Conservation (phyloP, 2,113 vertebrate species). For the Eublepharis macularius region DNA sequence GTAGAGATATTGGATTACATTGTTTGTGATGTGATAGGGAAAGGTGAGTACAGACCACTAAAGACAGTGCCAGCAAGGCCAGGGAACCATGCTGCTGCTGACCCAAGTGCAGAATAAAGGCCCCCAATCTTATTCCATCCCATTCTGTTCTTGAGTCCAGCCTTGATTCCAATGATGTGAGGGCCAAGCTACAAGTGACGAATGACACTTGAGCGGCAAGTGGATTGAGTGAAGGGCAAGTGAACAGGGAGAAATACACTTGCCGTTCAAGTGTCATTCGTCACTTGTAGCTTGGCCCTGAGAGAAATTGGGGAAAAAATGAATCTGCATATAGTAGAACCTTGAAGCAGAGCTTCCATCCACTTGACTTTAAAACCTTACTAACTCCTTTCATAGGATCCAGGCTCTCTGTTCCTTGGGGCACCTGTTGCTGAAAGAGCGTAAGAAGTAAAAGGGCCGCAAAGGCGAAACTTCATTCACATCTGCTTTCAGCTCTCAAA, state of each 20-base stretch:
- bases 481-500: neutral
- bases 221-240: no score
- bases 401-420: neutral
- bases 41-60: neutral
- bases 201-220: no score
- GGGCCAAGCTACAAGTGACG: neutral
- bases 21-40: neutral
- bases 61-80: neutral
- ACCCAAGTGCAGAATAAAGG: neutral
- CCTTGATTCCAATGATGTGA: neutral
- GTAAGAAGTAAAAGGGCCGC: constrained; percentile 4
- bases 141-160: neutral
- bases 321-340: neutral
- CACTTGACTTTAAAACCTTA: neutral
- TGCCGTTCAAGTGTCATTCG: no score
- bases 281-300: no score
- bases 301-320: neutral
- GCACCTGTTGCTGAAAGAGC: neutral
- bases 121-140: neutral
- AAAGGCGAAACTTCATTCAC: neutral
- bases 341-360: neutral
- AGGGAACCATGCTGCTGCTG: neutral
- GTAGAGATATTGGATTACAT: neutral
- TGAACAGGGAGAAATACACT: no score
- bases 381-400: neutral